A percentile compares a stretch with the other conserved stretches of the same genome.
phyloP scores from a whole-genome alignment of 2,797 vertebrate species.

The Echeneis naucrates region DNA sequence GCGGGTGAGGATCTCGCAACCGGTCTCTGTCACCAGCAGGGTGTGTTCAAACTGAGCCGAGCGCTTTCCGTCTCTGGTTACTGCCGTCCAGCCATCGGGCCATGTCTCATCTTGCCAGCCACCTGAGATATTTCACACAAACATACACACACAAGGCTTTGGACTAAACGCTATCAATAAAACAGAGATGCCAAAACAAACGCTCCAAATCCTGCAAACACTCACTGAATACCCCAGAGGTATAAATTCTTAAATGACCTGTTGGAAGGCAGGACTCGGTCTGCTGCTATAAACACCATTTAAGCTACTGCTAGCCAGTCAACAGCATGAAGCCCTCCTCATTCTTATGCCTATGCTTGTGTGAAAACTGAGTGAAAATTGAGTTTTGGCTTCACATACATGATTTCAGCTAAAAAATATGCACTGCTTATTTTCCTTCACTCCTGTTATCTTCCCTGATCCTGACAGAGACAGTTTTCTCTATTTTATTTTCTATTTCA shows the following conservation, averaged over 20 bases:
- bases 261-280: slow-evolving; percentile 19
- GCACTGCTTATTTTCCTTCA: no score
- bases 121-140: slow-evolving; percentile 78
- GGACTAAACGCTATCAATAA: slow-evolving; percentile 44
- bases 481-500: background rate
- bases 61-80: slow-evolving; percentile 96
- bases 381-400: background rate
- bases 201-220: background rate
- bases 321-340: background rate
- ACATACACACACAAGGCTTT: background rate
- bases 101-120: slow-evolving; percentile 99
- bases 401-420: background rate
- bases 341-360: background rate
- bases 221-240: slow-evolving; percentile 2
- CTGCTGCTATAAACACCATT: background rate
- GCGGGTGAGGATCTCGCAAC: slow-evolving; percentile 95
- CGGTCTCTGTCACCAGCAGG: slow-evolving; percentile 95
- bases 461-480: background rate
- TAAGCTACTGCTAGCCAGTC: background rate
- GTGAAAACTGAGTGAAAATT: background rate
- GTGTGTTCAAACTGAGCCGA: slow-evolving; percentile 99
- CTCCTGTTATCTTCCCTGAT: no score
- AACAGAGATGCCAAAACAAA: slow-evolving; percentile 18
- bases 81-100: slow-evolving; percentile 98
- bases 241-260: background rate